Base-by-base conservation (phyloP, 2,888 invertebrate species). In the Metalampra italica region DNA sequence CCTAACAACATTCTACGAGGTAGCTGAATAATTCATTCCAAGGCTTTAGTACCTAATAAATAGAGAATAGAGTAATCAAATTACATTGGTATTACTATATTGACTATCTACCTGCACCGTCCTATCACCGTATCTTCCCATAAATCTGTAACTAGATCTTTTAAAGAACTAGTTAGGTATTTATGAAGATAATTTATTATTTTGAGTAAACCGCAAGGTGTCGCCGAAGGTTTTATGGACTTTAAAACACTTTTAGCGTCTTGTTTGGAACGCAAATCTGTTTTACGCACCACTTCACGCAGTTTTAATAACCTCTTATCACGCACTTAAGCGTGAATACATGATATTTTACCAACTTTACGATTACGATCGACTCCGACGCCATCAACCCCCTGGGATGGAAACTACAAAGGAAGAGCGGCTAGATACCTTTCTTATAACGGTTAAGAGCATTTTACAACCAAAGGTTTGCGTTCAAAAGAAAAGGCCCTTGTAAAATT, bases 401-500 rank as follows among this genome's bases (percentile, higher is more conserved):
- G 56, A 36, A 68, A 74, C 73, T 76, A 81, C 82, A 81, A 80
- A 80, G 72, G 68, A 58, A 68, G 69, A 70, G 60, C 68, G 70
- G 71, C 75, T 75, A 75, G 68, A 76, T 75, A 74, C 51, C 54
- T 72, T 68, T 73, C 71, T 72, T 66, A 73, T 71, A 73, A 71
- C 73, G 66, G 71, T 68, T 75, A 76, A 78, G 73, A 77, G 71
- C 70, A 60, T 79, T 80, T 82, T 78, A 81, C 81, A 77, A 63
- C 68, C 70, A 68, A 79, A 81, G 78, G 82, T 79, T 80, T 68
- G 36, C 54, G 53, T 64, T 81, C 75, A 80, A 82, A 84, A 81
- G 80, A 78, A 78, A 79, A 75, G n/a, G 80, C 81, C 81, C 83
- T 83, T 83, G 82, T 81, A 77, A 86, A 83, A 79, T 78, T 80